Evolutionary conservation across 92 coral and sea anemone genomes (phyloP).

Genomic region (Parazoanthus swiftii): DNA sequence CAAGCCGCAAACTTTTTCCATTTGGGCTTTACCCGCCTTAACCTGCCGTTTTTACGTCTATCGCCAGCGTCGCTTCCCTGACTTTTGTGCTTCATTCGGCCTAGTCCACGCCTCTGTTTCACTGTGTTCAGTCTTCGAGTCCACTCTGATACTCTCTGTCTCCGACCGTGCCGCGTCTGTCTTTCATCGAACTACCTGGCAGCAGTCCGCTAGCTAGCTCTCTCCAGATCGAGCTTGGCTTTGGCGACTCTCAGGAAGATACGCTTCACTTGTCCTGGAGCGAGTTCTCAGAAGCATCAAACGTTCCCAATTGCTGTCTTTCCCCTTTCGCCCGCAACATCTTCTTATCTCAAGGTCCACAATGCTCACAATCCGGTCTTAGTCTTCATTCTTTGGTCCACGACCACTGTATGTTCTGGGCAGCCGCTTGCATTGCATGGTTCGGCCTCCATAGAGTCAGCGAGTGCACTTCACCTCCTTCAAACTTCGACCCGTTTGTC

Average conservation of each 20-base stretch:
- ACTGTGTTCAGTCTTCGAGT: not conserved
- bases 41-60: conserved; percentile 35
- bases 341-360: not conserved
- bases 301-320: not conserved
- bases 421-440: conserved; percentile 9
- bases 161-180: not conserved
- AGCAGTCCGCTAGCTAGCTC: not conserved
- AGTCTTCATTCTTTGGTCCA: not conserved
- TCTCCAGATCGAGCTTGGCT: not conserved
- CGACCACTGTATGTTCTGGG: conserved; percentile 2
- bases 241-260: not conserved
- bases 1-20: not conserved
- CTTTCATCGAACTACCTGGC: not conserved
- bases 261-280: too few species aligned
- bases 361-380: not conserved
- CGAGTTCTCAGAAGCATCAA: not conserved
- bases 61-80: conserved; percentile 36
- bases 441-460: conserved; percentile 27
- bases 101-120: not conserved
- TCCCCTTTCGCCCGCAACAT: not conserved
- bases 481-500: not conserved
- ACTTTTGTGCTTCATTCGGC: conserved; percentile 6
- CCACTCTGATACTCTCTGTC: not conserved
- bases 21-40: conserved; percentile 20
- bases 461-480: not conserved